Evolutionary conservation across 2,888 invertebrate species (phyloP), one percentile per base, ranked within the genome.

Genomic region (Myopa testacea): DNA sequence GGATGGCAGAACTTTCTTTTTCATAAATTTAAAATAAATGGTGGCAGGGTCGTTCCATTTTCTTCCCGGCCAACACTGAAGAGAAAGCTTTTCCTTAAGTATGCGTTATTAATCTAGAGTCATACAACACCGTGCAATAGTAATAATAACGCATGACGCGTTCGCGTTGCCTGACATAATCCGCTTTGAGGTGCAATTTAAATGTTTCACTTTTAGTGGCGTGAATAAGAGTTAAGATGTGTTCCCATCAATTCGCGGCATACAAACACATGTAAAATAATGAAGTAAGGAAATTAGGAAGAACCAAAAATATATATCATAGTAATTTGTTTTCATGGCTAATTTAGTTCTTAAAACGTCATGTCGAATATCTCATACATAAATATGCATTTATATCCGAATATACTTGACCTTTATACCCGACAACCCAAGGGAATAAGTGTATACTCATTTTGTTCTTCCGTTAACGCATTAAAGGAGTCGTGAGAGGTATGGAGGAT

Each of bases 1-100:
- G 38, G 14, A 16, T 10, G n/a, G 38, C 19, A 19, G 38, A 75
- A 75, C 68, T 68, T 75, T 75, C 68, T 75, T 75, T 75, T 75
- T 68, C 75, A 60, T 60, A 75, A 75, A 69, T 60, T 60, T 68
- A 52, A 65, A 74, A 63, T 62, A 73, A 73, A 62, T 73, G 37
- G 26, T 38, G 70, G 40, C 62, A 26, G 4, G 58, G 0, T 3
- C 34, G 38, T 4, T 37, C 65, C 8, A 26, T 63, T n/a, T 19
- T 38, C 12, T 14, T 3, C 34, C 12, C 37, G 14, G 1, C 5
- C 34, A 16, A 62, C 58, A 19, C 34, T 3, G 65, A 65, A 38
- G 65, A 65, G 65, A 65, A 65, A 65, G 65, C 65, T 65, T 14
- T 34, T 65, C 38, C 65, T 65, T 34, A 14, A 55, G 16, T n/a